Base-by-base conservation (phyloP, 2,113 vertebrate genomes). In the Rhabdomys dilectus region DNA sequence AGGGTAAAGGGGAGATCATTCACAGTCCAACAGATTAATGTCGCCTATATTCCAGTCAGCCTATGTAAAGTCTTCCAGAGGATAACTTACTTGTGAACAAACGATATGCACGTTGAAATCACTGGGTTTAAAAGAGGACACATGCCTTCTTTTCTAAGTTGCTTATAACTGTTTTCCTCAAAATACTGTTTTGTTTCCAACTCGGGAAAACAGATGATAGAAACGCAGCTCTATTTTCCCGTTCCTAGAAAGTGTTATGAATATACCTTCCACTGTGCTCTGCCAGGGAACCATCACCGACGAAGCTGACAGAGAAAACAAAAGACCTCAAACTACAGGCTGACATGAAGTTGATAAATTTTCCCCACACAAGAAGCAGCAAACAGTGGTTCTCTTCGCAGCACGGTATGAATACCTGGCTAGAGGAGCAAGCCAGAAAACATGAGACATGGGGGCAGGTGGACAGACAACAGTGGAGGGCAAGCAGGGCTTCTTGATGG, bases 391-490 rank as follows among this genome's bases (percentile, higher is more conserved):
- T 31, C 16, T 68, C 76, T 7, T 31, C 29, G 5, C 22, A 45
- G 86, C 66, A 53, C 42, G 0, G 0, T 0, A 21, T 72, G 84
- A 34, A n/a, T 7, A 3, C 24, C 17, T 22, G 39, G 64, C 42
- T 31, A 11, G 62, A 73, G 1, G 19, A 53, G 77, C 36, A 26
- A 66, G 26, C 17, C 4, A 3, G 15, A 36, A 5, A 42, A 34
- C 62, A 34, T 9, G 36, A 48, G 12, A 42, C 36, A 66, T 39
- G 51, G 8, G 66, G 64, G 62, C 0, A 1, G 24, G 3, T 36
- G 24, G 0, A 0, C 1, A 3, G 24, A 10, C 0, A 16, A 4
- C 11, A 31, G 10, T 17, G 22, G 0, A 19, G 4, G 26, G 58
- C 10, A 24, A 29, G 70, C 1, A 13, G 84, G 19, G 34, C 48